phyloP scores from a whole-genome alignment of 1,140 invertebrate genomes.

The Psilanteris sp. region DNA sequence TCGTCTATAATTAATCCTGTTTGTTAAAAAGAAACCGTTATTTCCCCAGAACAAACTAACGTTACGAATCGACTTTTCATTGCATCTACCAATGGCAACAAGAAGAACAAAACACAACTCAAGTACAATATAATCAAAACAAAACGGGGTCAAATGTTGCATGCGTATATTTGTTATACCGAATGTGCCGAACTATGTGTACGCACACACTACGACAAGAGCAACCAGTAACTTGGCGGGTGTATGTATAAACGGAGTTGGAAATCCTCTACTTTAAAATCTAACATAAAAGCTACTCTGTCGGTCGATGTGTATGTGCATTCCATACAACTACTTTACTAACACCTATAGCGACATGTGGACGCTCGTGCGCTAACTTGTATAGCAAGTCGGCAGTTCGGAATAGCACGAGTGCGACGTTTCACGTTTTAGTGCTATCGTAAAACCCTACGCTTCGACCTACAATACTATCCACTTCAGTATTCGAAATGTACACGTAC shows the following conservation, averaged over 20 bases:
- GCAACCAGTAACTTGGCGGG: conserved; percentile 28
- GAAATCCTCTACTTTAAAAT: conserved; percentile 59
- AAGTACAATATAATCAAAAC: not conserved
- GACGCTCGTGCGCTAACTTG: no score
- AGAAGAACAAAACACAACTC: not conserved
- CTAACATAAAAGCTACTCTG: conserved; percentile 54
- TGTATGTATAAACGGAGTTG: conserved; percentile 45
- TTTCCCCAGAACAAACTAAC: not conserved
- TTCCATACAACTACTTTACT: conserved; percentile 27
- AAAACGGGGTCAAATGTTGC: conserved; percentile 21
- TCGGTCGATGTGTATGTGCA: conserved; percentile 7
- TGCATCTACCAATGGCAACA: conserved; percentile 39
- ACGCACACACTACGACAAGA: conserved; percentile 34
- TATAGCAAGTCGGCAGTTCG: conserved; percentile 9
- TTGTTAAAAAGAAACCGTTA: conserved; percentile 10
- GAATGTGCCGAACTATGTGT: conserved; percentile 38
- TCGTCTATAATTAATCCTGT: conserved; percentile 30
- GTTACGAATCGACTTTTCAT: conserved; percentile 35
- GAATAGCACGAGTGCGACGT: conserved; percentile 19
- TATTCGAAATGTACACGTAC: conserved; percentile 49
- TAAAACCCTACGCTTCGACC: conserved; percentile 61
- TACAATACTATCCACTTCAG: conserved; percentile 67
- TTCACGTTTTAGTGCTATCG: conserved; percentile 66
- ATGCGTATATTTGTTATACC: conserved; percentile 12
- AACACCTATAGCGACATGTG: conserved; percentile 16